These are phyloP conservation scores for Cygnus atratus DNA, from an alignment of 2,113 vertebrate species.

Conservation along the genomic window DNA sequence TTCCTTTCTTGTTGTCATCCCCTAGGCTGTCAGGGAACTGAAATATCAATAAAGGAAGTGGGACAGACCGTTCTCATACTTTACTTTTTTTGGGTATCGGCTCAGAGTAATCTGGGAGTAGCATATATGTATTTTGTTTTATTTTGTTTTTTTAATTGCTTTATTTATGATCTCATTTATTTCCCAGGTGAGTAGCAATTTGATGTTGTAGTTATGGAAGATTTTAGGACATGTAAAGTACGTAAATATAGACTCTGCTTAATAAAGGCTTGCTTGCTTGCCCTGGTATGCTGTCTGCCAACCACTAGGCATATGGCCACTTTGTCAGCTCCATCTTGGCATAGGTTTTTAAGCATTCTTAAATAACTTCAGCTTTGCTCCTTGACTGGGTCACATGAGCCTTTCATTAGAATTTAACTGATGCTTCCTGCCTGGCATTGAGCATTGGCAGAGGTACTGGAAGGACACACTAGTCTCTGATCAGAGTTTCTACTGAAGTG, in stretches of 20 bases:
- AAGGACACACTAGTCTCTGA: not conserved
- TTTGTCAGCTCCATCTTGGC: slow-evolving; percentile 36
- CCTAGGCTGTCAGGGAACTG: not conserved
- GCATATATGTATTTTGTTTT: not conserved
- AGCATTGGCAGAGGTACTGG: not conserved
- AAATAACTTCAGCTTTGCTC: slow-evolving; percentile 28
- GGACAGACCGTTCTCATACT: not conserved
- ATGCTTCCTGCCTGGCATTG: not conserved
- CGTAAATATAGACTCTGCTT: not conserved
- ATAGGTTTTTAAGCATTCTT: slow-evolving; percentile 1
- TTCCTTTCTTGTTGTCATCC: not conserved
- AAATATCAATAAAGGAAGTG: not conserved
- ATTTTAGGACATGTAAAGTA: not conserved
- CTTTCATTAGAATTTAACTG: slow-evolving; percentile 13
- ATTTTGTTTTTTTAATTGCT: not conserved
- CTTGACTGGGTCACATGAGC: not conserved
- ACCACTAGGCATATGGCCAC: not conserved
- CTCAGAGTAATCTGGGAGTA: not conserved
- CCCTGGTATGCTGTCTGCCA: slow-evolving; percentile 18
- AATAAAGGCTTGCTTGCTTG: slow-evolving; percentile 22
- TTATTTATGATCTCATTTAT: not conserved
- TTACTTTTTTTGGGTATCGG: not conserved
- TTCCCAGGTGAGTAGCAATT: not conserved
- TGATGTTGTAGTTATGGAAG: not conserved
- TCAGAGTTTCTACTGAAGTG: not conserved